phyloP scores from a whole-genome alignment of 92 coral and sea anemone species.

The Plumapathes pennacea region DNA sequence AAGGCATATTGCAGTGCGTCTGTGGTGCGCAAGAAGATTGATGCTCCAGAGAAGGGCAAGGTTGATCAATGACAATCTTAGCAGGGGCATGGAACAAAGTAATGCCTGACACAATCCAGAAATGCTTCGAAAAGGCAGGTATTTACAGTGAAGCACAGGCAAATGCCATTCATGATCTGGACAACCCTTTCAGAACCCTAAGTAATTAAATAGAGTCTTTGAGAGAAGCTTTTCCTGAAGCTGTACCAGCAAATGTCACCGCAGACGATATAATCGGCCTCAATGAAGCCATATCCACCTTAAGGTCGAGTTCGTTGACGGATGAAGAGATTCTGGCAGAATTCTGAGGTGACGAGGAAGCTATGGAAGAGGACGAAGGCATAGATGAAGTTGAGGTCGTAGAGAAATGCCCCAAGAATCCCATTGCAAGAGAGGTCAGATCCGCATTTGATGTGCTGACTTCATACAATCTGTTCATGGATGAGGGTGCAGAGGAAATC shows the following conservation, averaged over 20 bases:
- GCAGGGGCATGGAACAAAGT: conserved; percentile 63
- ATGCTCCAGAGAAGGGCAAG: conserved; percentile 61
- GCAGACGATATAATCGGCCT: conserved; percentile 36
- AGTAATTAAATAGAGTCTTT: conserved; percentile 47
- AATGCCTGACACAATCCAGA: conserved; percentile 22
- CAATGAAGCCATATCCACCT: conserved; percentile 19
- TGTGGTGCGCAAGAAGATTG: conserved; percentile 45
- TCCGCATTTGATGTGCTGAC: conserved; percentile 42
- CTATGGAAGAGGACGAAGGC: conserved; percentile 37
- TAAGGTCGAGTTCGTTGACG: conserved; percentile 15
- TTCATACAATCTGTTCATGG: conserved; percentile 50
- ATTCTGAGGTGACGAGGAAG: conserved; percentile 34
- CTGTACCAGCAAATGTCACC: conserved; percentile 32
- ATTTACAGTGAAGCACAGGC: conserved; percentile 45
- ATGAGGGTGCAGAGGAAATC: conserved; percentile 45
- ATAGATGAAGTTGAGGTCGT: conserved; percentile 26
- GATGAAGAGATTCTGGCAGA: conserved; percentile 25
- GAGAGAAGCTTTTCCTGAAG: conserved; percentile 60
- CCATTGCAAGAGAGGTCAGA: conserved; percentile 51
- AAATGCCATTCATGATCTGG: conserved; percentile 44
- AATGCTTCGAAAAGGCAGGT: conserved; percentile 45
- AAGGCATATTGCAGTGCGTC: conserved; percentile 45
- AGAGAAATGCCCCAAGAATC: conserved; percentile 42
- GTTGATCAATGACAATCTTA: conserved; percentile 43
- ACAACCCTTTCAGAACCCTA: conserved; percentile 38